Evolutionary conservation across 2,888 invertebrate genomes (phyloP), one percentile per base, ranked within the genome.

Genomic region (Dolichomitus sp.): DNA sequence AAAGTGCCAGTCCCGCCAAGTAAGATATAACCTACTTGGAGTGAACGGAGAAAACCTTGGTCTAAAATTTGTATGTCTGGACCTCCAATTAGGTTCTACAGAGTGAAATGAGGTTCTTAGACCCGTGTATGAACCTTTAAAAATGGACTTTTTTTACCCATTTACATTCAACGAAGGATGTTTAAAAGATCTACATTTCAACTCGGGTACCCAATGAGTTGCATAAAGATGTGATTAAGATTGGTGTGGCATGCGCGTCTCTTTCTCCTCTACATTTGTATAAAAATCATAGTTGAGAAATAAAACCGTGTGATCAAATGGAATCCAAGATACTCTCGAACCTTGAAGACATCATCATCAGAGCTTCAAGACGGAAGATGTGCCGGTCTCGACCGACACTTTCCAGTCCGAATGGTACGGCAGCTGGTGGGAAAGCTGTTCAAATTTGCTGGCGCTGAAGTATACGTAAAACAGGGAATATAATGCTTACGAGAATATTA

Each of bases 401-500:
- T 66, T 48, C 17, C 9, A 14, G 48, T 30, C 5, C 0, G 19
- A 37, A 68, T 33, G 12, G 19, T 50, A 19, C 33, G 37, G 17
- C 52, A 37, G 17, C 48, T 33, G 50, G 52, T 52, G 19, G 19
- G n/a, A 33, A 1, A 12, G 68, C 52, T 17, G 52, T 37, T 52
- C 19, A 12, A 52, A 52, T 40, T 68, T 37, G 3, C 6, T 30
- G 9, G 65, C 27, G n/a, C 12, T 68, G 12, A 52, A 68, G 50
- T 54, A 33, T 23, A 19, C 69, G 19, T 52, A 52, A 69, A 52
- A 27, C 40, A 19, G 40, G 0, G 19, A 50, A 33, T 37, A 12
- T 6, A 45, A 59, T 30, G 33, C 61, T 37, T n/a, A 40, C 3
- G 54, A 57, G 57, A 66, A 75, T 14, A 33, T 75, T 48, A 66